Conservation (phyloP, 2,113 vertebrate genomes). For the Lophura nycthemera region DNA sequence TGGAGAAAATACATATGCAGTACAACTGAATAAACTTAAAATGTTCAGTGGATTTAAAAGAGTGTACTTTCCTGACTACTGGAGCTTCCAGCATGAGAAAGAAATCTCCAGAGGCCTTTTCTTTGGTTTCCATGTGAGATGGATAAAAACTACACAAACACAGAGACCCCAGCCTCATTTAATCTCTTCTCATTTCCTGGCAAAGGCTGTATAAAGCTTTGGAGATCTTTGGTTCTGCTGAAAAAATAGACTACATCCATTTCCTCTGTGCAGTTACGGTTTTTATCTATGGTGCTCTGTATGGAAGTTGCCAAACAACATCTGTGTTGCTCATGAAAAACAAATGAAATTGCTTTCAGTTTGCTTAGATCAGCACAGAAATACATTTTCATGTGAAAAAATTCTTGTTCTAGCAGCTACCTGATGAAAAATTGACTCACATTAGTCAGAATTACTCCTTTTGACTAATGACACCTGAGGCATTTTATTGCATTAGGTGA, state of each 20-base stretch:
- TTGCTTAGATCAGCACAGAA: constrained; percentile 64
- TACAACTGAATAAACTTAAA: constrained; percentile 22
- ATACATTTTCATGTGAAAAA: neutral
- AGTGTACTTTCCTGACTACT: constrained; percentile 4
- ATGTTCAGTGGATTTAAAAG: neutral
- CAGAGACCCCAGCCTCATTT: constrained; percentile 18
- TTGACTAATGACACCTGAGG: neutral
- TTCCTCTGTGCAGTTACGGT: constrained; percentile 35
- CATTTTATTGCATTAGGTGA: constrained; percentile 5
- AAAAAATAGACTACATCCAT: constrained; percentile 21
- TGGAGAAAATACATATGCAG: neutral
- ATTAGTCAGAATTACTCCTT: constrained; percentile 24
- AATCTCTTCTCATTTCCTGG: constrained; percentile 25
- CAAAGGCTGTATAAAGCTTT: neutral
- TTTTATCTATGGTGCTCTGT: constrained; percentile 63
- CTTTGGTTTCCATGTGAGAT: constrained; percentile 10
- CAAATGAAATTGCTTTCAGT: constrained; percentile 45
- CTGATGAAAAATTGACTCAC: constrained; percentile 29
- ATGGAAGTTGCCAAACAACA: constrained; percentile 55
- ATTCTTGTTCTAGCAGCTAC: constrained; percentile 37
- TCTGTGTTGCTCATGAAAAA: constrained; percentile 63
- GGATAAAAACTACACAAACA: constrained; percentile 29
- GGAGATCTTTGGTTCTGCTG: constrained; percentile 21
- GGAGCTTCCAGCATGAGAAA: constrained; percentile 13
- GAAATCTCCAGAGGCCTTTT: neutral